Evolutionary conservation across 2,113 vertebrate species (phyloP), one percentile per base, ranked within the genome.

Genomic region (Rattus rattus): DNA sequence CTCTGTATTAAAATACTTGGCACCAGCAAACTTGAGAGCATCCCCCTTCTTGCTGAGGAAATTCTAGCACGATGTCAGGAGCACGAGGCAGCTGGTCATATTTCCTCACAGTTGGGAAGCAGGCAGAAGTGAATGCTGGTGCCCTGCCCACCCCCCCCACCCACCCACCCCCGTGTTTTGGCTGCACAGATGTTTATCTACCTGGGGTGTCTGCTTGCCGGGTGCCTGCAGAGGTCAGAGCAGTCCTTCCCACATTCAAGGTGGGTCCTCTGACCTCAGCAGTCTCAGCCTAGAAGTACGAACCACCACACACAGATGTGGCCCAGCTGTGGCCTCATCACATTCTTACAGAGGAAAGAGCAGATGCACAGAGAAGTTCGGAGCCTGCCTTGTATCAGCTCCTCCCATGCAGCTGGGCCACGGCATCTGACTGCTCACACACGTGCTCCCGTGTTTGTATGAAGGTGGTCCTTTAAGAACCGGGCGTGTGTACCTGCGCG

Each of bases 121-220:
- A 36, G 63, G 30, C 39, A 86, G 61, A 86, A 8, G 13, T 49
- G 43, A 3, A 67, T 12, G 43, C 63, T 65, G 83, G 43, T 33
- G 28, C 28, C 5, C 63, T 30, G 61, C 7, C 7, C 7, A 20
- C 2, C 1, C 4, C 13, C 17, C 9, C 0, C 0, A 20, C 2
- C 1, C 4, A 6, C 17, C 9, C 0, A 0, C 3, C 28, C 20
- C 10, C 52, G 0, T 36, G 79, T 24, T n/a, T 54, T 81, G 52
- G 22, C 49, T 36, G 16, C 19, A 81, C 10, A 2, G 19, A 56
- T n/a, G 52, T 20, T 4, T 59, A 6, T n/a, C 56, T 24, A 1
- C 36, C 36, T n/a, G 54, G 54, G 11, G 33, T n/a, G 11, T 56
- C 79, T 56, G 16, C 5, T 43, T 7, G 36, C 54, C 30, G 54